Evolutionary conservation across 2,113 vertebrate genomes (phyloP).

Genomic region (Eurystomus gularis): DNA sequence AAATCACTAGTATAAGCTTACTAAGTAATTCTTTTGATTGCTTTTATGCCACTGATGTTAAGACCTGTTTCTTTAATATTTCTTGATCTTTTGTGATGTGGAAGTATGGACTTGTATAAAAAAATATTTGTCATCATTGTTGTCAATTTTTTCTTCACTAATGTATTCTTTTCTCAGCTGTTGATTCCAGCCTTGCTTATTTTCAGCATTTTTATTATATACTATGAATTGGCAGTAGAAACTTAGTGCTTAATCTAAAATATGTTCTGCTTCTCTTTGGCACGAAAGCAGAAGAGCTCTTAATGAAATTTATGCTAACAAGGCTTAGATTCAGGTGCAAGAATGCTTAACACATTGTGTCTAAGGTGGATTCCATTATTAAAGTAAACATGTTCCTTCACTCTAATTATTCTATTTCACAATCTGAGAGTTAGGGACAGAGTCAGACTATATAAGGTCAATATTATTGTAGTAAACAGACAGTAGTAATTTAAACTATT

Average conservation of each 20-base stretch:
- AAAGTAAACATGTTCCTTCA: conserved; percentile 1
- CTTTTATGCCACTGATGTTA: neutral
- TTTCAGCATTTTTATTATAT: neutral
- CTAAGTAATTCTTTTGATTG: neutral
- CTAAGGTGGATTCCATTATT: neutral
- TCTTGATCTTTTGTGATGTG: neutral
- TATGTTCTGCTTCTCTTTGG: neutral
- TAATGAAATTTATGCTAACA: conserved; percentile 47
- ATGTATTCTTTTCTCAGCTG: neutral
- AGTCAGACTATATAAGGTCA: neutral
- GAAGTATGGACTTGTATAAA: neutral
- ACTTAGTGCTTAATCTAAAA: neutral
- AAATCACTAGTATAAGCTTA: neutral
- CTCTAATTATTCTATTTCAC: neutral
- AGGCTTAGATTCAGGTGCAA: conserved; percentile 2
- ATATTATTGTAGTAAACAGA: neutral
- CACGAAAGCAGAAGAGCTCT: neutral
- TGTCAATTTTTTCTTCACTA: neutral
- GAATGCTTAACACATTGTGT: neutral
- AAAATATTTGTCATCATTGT: neutral
- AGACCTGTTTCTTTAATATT: neutral
- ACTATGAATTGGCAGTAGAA: neutral
- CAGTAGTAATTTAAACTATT: neutral
- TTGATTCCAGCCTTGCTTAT: neutral
- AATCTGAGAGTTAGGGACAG: neutral